phyloP scores from a whole-genome alignment of 53 echinoderm and acorn worm species.

The Paracentrotus lividus region DNA sequence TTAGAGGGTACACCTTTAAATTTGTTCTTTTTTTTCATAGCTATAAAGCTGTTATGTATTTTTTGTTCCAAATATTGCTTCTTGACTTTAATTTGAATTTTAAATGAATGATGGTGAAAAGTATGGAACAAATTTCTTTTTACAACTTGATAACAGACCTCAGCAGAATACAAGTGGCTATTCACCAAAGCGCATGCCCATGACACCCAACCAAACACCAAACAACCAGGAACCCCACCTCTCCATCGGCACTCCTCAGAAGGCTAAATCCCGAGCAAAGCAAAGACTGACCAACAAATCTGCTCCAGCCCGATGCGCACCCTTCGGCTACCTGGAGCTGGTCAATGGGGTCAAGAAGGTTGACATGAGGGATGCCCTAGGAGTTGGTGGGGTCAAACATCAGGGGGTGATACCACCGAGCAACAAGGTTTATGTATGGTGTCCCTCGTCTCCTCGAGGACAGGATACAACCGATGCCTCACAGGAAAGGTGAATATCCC shows the following conservation, averaged over 20 bases:
- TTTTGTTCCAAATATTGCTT: neutral
- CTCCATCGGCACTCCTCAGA: constrained; percentile 33
- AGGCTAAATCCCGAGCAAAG: neutral
- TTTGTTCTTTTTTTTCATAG: no score
- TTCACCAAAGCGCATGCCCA: constrained; percentile 17
- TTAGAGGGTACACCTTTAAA: no score
- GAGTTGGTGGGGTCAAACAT: constrained; percentile 69
- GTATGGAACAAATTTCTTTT: neutral
- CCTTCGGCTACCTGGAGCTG: neutral
- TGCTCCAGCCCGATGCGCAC: constrained; percentile 21
- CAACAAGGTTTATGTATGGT: constrained; percentile 80
- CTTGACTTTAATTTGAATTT: neutral
- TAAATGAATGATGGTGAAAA: neutral
- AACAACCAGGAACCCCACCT: constrained; percentile 33
- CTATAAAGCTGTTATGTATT: no score
- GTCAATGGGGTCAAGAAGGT: constrained; percentile 63
- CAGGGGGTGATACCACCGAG: constrained; percentile 70
- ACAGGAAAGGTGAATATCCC: constrained; percentile 13
- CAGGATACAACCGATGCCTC: neutral
- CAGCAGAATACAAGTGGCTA: neutral
- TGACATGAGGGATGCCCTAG: constrained; percentile 77
- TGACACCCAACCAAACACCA: constrained; percentile 50
- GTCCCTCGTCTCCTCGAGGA: constrained; percentile 50
- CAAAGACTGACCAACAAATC: constrained; percentile 36
- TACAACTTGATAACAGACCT: constrained; percentile 9